phyloP scores from a whole-genome alignment of 2,888 invertebrate genomes.

The Anticlea derivata region DNA sequence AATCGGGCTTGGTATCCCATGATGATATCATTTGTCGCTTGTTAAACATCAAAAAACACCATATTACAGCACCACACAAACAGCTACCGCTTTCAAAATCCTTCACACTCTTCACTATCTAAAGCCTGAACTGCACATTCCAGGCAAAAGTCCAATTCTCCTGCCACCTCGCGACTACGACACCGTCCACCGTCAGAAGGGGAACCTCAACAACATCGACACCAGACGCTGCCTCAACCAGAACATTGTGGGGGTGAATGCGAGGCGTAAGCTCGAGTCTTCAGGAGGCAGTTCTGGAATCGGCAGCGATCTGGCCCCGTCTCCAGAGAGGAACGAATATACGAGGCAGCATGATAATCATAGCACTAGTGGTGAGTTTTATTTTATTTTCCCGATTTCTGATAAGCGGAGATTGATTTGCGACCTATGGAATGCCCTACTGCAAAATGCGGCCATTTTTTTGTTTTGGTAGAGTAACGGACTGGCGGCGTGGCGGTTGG shows the following conservation, averaged over 20 bases:
- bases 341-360: constrained; percentile 82
- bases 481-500: too few relatives aligned
- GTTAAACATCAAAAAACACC: too few relatives aligned
- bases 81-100: constrained; percentile 21
- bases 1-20: too few relatives aligned
- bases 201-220: constrained; percentile 75
- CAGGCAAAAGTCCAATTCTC: constrained; percentile 88
- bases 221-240: constrained; percentile 87
- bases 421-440: too few relatives aligned
- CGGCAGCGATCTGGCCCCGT: constrained; percentile 94
- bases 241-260: constrained; percentile 84
- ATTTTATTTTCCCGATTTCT: neutral
- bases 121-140: constrained; percentile 29
- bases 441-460: too few relatives aligned
- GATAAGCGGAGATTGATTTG: too few relatives aligned
- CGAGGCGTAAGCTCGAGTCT: constrained; percentile 82
- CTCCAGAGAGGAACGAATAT: constrained; percentile 86
- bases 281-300: constrained; percentile 95
- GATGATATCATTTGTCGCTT: too few relatives aligned
- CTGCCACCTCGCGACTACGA: constrained; percentile 97
- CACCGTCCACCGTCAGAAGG: constrained; percentile 90
- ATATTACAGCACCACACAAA: too few relatives aligned
- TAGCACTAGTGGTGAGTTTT: constrained; percentile 84
- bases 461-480: too few relatives aligned
- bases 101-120: constrained; percentile 7